Percentiles rank a stretch among this genome's conserved stretches.
Evolutionary conservation across 2,113 vertebrate genomes (phyloP).

Genomic region (Fulica atra): DNA sequence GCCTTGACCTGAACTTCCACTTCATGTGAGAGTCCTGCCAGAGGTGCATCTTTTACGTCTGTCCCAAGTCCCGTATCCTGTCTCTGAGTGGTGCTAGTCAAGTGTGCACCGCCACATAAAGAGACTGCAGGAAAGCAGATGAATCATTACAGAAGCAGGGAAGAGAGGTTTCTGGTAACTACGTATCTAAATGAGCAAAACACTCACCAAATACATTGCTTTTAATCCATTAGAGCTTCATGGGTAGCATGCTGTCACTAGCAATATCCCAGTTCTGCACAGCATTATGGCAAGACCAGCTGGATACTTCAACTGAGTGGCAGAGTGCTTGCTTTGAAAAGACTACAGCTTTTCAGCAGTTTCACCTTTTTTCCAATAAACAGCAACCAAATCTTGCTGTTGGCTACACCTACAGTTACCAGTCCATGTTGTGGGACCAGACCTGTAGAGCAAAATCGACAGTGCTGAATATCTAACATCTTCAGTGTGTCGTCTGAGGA

Average conservation of each 20-base stretch:
- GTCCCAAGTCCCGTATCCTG: not conserved
- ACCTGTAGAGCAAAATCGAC: not conserved
- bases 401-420: not conserved
- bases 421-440: not conserved
- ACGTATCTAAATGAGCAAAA: not conserved
- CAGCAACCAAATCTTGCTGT: not conserved
- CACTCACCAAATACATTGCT: not conserved
- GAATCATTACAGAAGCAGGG: not conserved
- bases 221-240: conserved; percentile 8
- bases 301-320: not conserved
- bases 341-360: not conserved
- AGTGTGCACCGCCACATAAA: not conserved
- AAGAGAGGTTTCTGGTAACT: conserved; percentile 5
- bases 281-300: not conserved
- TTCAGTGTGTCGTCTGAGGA: not conserved
- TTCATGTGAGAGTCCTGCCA: not conserved
- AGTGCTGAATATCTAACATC: not conserved
- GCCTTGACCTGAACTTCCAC: not conserved
- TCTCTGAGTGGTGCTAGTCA: not conserved
- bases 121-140: conserved; percentile 5
- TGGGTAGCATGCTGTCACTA: not conserved
- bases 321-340: not conserved
- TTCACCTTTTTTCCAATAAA: not conserved
- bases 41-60: not conserved
- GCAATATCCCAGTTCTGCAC: not conserved